A percentile compares a stretch with the other conserved stretches of the same genome.
Conservation (phyloP, 2,888 invertebrate genomes). For the Platycheirus rosarum region DNA sequence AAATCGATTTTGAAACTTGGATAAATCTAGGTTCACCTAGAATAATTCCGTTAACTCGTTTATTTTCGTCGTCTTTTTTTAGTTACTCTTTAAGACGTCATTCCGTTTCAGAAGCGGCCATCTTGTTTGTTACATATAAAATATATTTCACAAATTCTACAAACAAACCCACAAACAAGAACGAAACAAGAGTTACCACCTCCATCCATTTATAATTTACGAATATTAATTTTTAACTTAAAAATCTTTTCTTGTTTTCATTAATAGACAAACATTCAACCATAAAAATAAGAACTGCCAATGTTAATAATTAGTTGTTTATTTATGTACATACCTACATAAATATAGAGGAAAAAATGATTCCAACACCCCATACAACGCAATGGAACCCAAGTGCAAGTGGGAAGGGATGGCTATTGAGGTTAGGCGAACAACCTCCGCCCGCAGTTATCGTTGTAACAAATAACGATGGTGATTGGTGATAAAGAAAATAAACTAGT, state of each 20-base stretch:
- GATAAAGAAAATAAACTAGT: slow-evolving; percentile 23
- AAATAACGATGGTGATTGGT: slow-evolving; percentile 4
- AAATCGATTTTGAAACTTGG: too few species aligned
- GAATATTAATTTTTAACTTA: too few species aligned
- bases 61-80: background rate
- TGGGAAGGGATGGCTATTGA: slow-evolving; percentile 57
- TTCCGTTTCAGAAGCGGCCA: background rate
- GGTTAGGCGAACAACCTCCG: slow-evolving; percentile 61
- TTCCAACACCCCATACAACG: slow-evolving; percentile 49
- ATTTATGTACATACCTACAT: background rate
- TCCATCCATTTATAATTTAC: too few species aligned
- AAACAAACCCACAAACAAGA: too few species aligned
- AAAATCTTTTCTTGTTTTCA: too few species aligned
- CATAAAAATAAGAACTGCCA: too few species aligned
- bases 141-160: too few species aligned
- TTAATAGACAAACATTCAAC: too few species aligned
- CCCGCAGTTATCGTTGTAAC: slow-evolving; percentile 7
- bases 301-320: too few species aligned
- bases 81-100: background rate
- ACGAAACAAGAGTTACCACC: too few species aligned
- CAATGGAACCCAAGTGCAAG: slow-evolving; percentile 41
- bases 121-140: background rate
- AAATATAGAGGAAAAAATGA: background rate
- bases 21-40: too few species aligned
- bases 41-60: too few species aligned